These are phyloP conservation scores for Baccha elongata DNA, from an alignment of 2,888 invertebrate species.

Conservation along the genomic window DNA sequence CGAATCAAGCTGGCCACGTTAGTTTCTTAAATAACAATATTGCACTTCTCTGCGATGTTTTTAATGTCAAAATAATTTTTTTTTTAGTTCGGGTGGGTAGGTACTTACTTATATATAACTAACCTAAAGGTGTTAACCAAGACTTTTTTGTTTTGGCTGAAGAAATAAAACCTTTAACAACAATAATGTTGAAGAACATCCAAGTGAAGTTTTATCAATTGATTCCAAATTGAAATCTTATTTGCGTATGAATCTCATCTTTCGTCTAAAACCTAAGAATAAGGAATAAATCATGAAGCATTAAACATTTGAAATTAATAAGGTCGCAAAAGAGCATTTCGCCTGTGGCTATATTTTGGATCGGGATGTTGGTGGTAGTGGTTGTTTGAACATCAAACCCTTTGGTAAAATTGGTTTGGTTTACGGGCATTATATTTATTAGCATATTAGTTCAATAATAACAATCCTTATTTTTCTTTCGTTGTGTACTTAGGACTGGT, in stretches of 20 bases:
- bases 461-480: constrained; percentile 67
- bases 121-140: too few relatives aligned
- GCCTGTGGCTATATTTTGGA: constrained; percentile 40
- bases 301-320: constrained; percentile 66
- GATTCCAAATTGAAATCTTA: background rate
- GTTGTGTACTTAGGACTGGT: constrained; percentile 64
- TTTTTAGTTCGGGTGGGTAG: too few relatives aligned
- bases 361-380: constrained; percentile 23
- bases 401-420: constrained; percentile 22
- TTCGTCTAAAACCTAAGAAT: background rate
- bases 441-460: constrained; percentile 70
- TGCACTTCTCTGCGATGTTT: too few relatives aligned
- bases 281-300: constrained; percentile 28
- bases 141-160: too few relatives aligned
- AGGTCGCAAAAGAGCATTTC: constrained; percentile 35
- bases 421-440: constrained; percentile 66
- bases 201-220: background rate
- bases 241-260: background rate
- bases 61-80: too few relatives aligned
- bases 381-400: constrained; percentile 2
- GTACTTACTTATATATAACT: too few relatives aligned
- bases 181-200: background rate
- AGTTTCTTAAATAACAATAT: too few relatives aligned
- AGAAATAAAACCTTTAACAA: background rate
- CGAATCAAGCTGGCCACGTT: too few relatives aligned